These are phyloP conservation scores for Drosophila triauraria DNA, from an alignment of 1,140 invertebrate species.

Conservation along the genomic window DNA sequence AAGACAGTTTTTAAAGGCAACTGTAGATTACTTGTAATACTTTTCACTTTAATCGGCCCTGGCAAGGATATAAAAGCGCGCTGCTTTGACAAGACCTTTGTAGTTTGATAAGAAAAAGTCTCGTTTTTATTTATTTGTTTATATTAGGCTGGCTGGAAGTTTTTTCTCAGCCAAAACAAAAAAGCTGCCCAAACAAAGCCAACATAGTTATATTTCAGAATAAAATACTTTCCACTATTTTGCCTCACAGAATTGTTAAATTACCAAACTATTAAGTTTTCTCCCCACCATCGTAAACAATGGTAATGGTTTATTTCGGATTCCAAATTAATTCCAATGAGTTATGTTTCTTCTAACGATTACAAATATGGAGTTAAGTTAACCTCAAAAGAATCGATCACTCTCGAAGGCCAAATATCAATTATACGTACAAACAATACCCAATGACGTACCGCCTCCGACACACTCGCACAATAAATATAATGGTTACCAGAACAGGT, in stretches of 20 bases:
- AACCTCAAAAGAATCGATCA: conserved; percentile 29
- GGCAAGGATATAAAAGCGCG: too few species aligned
- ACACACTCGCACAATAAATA: conserved; percentile 20
- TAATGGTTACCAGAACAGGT: conserved; percentile 69
- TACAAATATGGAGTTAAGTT: conserved; percentile 51
- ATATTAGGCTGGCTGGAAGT: too few species aligned
- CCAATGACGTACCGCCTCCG: conserved; percentile 55
- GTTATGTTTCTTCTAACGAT: conserved; percentile 51
- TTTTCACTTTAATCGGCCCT: too few species aligned
- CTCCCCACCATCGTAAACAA: conserved; percentile 8
- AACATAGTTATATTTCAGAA: too few species aligned
- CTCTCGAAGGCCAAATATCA: conserved; percentile 38
- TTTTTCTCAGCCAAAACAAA: too few species aligned
- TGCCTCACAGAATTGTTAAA: too few species aligned
- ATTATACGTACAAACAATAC: conserved; percentile 43
- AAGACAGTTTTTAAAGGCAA: background rate
- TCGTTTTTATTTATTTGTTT: too few species aligned
- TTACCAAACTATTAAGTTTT: background rate
- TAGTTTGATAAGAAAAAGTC: too few species aligned
- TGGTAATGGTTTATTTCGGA: conserved; percentile 40
- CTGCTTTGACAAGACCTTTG: too few species aligned
- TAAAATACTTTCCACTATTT: too few species aligned
- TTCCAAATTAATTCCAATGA: conserved; percentile 26
- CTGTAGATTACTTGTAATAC: too few species aligned
- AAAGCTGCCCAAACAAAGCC: background rate